Base-by-base conservation (phyloP, 2,797 vertebrate genomes). In the Chaetodon trifasciatus region DNA sequence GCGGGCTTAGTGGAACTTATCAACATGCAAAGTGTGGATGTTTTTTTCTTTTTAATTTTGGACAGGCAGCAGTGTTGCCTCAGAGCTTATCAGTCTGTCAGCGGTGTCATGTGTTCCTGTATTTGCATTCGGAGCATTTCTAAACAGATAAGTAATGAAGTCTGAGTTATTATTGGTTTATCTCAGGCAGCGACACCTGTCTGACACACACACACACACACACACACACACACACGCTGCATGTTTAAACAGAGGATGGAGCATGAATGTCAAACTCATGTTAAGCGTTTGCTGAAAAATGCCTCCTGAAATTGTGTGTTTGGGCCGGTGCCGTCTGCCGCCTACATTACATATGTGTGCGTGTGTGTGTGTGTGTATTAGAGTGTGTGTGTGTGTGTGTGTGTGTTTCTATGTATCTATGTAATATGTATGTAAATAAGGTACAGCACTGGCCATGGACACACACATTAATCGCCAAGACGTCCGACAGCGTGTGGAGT, bases 401-500 rank as follows among this genome's bases (percentile, higher is more conserved):
- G 56, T 80, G 65, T 76, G 19, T 80, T 71, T 66, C 37, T 89
- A 56, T 82, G 74, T 81, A 64, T 83, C 80, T 78, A 72, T 94
- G 91, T 94, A 93, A 93, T 93, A 89, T 93, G 89, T 93, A 93
- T 95, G 94, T 90, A 93, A 95, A 93, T 94, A 92, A 89, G 89
- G 66, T 19, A 56, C 40, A 77, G 56, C 83, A 64, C 50, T 19
- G 68, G 81, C 84, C 82, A 58, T 84, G 74, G 84, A 87, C 75
- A 70, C 83, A 89, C 81, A 74, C 84, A 87, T 91, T 91, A 83
- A 89, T 86, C 74, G 70, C 72, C 40, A 44, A 74, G 61, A 79
- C 40, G 55, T 83, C 78, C 24, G 81, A 74, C 23, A 37, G 64
- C 24, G 40, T 57, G 66, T 1, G 15, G 58, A 21, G 74, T 91